These are phyloP conservation scores for Leptinotarsa undecemlineata DNA, from an alignment of 1,140 invertebrate species.

Conservation along the genomic window DNA sequence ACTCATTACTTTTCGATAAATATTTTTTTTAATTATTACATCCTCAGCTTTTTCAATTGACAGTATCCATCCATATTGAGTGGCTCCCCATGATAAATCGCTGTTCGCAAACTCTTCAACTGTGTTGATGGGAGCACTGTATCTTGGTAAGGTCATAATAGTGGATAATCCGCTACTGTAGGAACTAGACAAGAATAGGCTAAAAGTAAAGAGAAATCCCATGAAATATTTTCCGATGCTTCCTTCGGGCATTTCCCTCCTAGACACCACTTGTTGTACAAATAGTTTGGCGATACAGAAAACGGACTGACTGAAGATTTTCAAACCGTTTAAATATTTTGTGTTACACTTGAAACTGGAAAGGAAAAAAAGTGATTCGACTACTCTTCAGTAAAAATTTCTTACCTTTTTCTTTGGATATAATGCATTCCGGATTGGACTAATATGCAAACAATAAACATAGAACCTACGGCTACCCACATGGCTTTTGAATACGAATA, in stretches of 20 bases:
- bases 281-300: slow-evolving; percentile 36
- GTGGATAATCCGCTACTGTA: slow-evolving; percentile 62
- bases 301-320: slow-evolving; percentile 9
- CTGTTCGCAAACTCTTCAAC: slow-evolving; percentile 40
- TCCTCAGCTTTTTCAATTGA: slow-evolving; percentile 41
- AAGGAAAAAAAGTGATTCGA: not conserved
- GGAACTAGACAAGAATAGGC: slow-evolving; percentile 57
- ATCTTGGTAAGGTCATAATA: slow-evolving; percentile 60
- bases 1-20: not conserved
- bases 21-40: slow-evolving; percentile 25
- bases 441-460: slow-evolving; percentile 24
- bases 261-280: slow-evolving; percentile 32
- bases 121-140: slow-evolving; percentile 42
- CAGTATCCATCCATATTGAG: slow-evolving; percentile 43
- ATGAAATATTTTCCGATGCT: slow-evolving; percentile 34
- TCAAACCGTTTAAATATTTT: not conserved
- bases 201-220: slow-evolving; percentile 55
- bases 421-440: not conserved
- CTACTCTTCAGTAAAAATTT: not conserved
- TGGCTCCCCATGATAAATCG: slow-evolving; percentile 41
- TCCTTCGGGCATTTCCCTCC: slow-evolving; percentile 20
- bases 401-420: not conserved
- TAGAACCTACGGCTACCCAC: slow-evolving; percentile 44
- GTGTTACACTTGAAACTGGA: not conserved
- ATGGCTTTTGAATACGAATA: slow-evolving; percentile 40